These are phyloP conservation scores for Sylvilagus bachmani DNA, from an alignment of 2,113 vertebrate species.

Conservation along the genomic window DNA sequence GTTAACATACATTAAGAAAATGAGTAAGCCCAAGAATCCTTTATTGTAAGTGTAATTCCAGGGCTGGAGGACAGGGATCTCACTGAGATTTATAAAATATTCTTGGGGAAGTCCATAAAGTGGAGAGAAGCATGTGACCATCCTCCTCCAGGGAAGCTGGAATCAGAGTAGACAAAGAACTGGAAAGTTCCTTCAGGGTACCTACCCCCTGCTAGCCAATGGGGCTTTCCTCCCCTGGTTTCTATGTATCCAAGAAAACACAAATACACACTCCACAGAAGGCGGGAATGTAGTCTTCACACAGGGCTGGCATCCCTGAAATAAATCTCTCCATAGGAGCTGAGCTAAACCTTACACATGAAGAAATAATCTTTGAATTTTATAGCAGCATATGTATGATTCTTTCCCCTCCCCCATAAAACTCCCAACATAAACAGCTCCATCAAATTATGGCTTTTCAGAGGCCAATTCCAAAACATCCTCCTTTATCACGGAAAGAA, in stretches of 20 bases:
- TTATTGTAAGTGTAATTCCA: constrained; percentile 38
- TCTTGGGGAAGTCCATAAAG: background rate
- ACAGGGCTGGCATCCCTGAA: constrained; percentile 55
- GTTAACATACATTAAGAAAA: background rate
- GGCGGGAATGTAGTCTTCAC: background rate
- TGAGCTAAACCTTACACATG: constrained; percentile 66
- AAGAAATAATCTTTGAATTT: constrained; percentile 64
- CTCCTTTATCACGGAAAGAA: constrained; percentile 85
- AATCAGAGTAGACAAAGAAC: constrained; percentile 42
- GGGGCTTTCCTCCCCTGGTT: constrained; percentile 10
- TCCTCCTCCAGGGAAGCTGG: background rate
- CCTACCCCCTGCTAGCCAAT: background rate
- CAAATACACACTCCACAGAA: background rate
- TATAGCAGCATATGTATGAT: constrained; percentile 54
- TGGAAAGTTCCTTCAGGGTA: background rate
- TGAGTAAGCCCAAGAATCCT: background rate
- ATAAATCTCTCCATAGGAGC: constrained; percentile 68
- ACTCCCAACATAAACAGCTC: constrained; percentile 82
- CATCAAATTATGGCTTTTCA: constrained; percentile 84
- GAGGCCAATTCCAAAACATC: constrained; percentile 83
- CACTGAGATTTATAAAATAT: too few species aligned
- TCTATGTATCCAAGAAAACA: constrained; percentile 51
- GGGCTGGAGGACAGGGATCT: too few species aligned
- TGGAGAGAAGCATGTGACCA: background rate
- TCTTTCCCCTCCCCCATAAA: constrained; percentile 56